Evolutionary conservation across 2,113 vertebrate genomes (phyloP), one percentile per base, ranked within the genome.

Genomic region (Pholis gunnellus): DNA sequence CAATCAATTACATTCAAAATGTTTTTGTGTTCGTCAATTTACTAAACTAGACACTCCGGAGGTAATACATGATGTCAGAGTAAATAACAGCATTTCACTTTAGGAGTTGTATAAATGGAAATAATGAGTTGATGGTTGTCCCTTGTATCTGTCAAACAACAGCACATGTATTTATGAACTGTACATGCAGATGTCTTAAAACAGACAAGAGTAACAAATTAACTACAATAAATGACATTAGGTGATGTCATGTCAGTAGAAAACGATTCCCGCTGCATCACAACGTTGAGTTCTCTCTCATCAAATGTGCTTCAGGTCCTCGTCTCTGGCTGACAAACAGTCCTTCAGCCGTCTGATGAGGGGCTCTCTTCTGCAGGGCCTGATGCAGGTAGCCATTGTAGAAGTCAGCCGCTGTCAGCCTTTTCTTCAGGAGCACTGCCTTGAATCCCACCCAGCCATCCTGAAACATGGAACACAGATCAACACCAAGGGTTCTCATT

Each of bases 341-440:
- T 79, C 95, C 95, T 0, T 89, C 92, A 10, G 46, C 48, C 18
- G 77, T 84, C 46, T 52, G 29, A 15, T 13, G 6, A 5, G 0
- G 18, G 9, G 22, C 3, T 8, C 10, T n/a, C 20, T n/a, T 22
- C 80, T 94, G 92, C 87, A 95, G 40, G 22, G 78, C 86, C 50
- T 88, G 93, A 66, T 99, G 98, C 83, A 99, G 94, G 84, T 99
- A 99, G 10, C 98, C 98, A 0, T 99, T 99, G 85, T 98, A 97
- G 93, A 99, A 99, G 86, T 99, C 98, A 31, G 93, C 48, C 31
- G 98, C 97, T 2, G 97, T 96, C 29, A 99, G 93, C 27, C 91
- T 92, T 92, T 97, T 99, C 87, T 96, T 98, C 65, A 98, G 88
- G 29, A 96, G 5, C 0, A 99, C 90, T 0, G 94, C 86, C 80